phyloP scores from a whole-genome alignment of 2,888 invertebrate genomes.

The Papilio elwesi region DNA sequence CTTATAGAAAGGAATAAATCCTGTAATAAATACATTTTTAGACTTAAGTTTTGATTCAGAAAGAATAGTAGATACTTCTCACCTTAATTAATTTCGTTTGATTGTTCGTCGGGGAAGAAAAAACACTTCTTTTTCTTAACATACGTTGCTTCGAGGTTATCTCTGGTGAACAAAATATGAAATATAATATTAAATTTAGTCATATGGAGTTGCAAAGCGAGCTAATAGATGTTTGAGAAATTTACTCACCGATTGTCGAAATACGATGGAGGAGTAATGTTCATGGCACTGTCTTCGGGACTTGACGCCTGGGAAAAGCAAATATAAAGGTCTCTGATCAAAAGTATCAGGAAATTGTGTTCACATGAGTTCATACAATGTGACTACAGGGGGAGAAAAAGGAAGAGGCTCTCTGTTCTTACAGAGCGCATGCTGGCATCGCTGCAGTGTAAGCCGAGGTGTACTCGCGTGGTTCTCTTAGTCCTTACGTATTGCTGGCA shows the following conservation, averaged over 20 bases:
- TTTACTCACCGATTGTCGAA: slow-evolving; percentile 70
- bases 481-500: slow-evolving; percentile 59
- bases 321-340: slow-evolving; percentile 8
- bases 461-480: slow-evolving; percentile 66
- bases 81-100: slow-evolving; percentile 57
- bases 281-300: slow-evolving; percentile 54
- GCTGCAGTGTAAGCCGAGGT: neutral
- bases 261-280: slow-evolving; percentile 66
- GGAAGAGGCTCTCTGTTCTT: too few species aligned
- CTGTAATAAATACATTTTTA: too few species aligned
- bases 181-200: too few species aligned
- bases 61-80: neutral
- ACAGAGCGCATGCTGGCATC: too few species aligned
- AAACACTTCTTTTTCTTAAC: slow-evolving; percentile 76
- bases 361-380: too few species aligned
- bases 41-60: too few species aligned
- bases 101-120: slow-evolving; percentile 67
- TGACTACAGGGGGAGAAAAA: neutral
- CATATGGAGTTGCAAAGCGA: too few species aligned
- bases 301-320: slow-evolving; percentile 64
- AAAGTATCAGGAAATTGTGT: too few species aligned
- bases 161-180: slow-evolving; percentile 54
- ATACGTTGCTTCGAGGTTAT: slow-evolving; percentile 73
- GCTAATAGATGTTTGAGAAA: too few species aligned
- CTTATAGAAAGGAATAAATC: too few species aligned